Base-by-base conservation (phyloP, 2,113 vertebrate genomes). In the Anhinga rufa region DNA sequence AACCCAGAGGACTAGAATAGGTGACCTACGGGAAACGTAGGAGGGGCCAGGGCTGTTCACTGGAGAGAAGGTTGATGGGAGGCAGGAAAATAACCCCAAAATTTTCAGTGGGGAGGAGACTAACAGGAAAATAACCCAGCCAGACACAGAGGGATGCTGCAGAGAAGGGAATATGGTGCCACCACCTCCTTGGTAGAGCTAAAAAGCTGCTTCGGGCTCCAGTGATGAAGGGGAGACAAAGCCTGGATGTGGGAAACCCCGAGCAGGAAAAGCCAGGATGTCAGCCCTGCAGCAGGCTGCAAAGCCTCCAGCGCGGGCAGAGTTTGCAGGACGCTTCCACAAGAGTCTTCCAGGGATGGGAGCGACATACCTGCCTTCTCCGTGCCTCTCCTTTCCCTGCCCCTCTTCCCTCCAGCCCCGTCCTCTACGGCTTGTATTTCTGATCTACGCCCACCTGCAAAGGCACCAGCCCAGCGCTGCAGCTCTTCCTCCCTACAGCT, bases 21-120 rank as follows among this genome's bases (percentile, higher is more conserved):
- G 48, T 1, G 36, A 34, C 49, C 42, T 20, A 13, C 8, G 2
- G 69, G 78, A 36, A 26, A 44, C 0, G 21, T 0, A 20, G 32
- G 15, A 7, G 49, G 44, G 42, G 51, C 57, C 28, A 34, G 26
- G 36, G 32, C 4, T 13, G 24, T 31, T 58, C n/a, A 8, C 52
- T 5, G 36, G 44, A 5, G 44, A 31, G 48, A 36, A 70, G 10
- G 22, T 0, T 4, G 52, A 36, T 16, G 54, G 60, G 44, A 71
- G 32, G 32, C 32, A 61, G 51, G 58, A 34, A 52, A 75, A 44
- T 3, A 28, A 60, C 26, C 61, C 87, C 44, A 38, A 9, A 17
- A 32, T 1, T 14, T 28, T 18, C 36, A 18, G 60, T 0, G 26
- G 52, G 32, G 44, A 20, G 24, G 55, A 14, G 17, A 51, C 2